Evolutionary conservation across 2,888 invertebrate genomes (phyloP).

Genomic region (Cerceris ruficornis): DNA sequence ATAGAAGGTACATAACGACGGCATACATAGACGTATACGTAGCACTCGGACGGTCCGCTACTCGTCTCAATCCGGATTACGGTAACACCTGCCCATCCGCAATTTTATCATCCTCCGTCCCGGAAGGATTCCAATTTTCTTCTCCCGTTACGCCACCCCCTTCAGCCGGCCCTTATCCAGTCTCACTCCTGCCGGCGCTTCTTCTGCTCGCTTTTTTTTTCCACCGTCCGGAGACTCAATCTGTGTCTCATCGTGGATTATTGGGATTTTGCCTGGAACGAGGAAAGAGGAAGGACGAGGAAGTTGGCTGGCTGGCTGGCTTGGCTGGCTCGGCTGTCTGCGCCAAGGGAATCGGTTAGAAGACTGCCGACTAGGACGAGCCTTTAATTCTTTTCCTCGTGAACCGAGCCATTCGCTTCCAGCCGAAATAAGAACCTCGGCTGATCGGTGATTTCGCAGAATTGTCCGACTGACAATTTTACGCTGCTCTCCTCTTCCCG

Average conservation of each 20-base stretch:
- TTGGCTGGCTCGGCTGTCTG: constrained; percentile 35
- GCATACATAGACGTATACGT: constrained; percentile 35
- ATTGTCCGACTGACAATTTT: constrained; percentile 52
- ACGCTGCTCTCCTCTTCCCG: constrained; percentile 15
- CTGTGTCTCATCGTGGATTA: constrained; percentile 81
- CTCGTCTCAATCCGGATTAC: constrained; percentile 75
- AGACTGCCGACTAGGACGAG: constrained; percentile 65
- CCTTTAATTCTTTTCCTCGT: constrained; percentile 59
- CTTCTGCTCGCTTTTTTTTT: constrained; percentile 33
- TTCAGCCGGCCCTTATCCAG: constrained; percentile 41
- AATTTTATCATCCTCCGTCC: constrained; percentile 78
- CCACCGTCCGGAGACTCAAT: constrained; percentile 74
- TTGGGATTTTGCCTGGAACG: constrained; percentile 75
- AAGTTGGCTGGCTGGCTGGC: constrained; percentile 43
- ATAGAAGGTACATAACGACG: constrained; percentile 2
- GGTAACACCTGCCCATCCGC: constrained; percentile 78
- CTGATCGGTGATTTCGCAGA: constrained; percentile 57
- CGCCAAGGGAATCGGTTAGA: constrained; percentile 30
- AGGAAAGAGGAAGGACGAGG: constrained; percentile 36
- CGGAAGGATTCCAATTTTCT: constrained; percentile 80
- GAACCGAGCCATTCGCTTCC: constrained; percentile 36
- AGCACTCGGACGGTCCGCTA: constrained; percentile 55
- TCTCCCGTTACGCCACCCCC: constrained; percentile 64
- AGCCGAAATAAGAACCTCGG: constrained; percentile 46
- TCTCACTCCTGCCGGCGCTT: constrained; percentile 27